Percentiles rank a stretch among this genome's conserved stretches.
Conservation (phyloP, 2,888 invertebrate genomes). For the Hydropsyche betteni region DNA sequence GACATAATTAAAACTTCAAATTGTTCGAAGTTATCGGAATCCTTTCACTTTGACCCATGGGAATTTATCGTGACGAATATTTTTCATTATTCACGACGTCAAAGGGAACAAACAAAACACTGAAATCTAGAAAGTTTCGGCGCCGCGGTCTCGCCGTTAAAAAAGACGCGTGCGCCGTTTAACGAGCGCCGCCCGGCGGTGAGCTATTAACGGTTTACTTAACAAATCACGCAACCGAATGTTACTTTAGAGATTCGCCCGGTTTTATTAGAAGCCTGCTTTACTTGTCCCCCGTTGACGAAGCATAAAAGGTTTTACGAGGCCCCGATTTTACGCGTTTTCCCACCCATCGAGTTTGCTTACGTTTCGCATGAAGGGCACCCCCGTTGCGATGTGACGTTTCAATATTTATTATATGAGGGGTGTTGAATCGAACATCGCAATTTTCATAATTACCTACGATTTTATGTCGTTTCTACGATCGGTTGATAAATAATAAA, state of each 20-base stretch:
- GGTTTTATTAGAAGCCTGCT: conserved; percentile 24
- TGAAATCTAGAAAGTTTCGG: background rate
- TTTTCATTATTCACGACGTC: background rate
- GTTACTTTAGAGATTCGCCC: background rate
- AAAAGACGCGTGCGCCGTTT: conserved; percentile 6
- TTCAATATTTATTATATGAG: conserved; percentile 20
- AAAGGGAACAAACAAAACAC: background rate
- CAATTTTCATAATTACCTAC: too few species aligned
- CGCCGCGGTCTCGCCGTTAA: background rate
- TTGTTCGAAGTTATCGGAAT: conserved; percentile 9
- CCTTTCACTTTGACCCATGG: background rate
- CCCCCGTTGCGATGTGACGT: background rate
- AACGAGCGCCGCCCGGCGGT: background rate
- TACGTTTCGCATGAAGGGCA: conserved; percentile 36
- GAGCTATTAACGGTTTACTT: conserved; percentile 28
- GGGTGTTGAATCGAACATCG: too few species aligned
- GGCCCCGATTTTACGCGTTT: conserved; percentile 46
- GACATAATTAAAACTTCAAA: conserved; percentile 27
- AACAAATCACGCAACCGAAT: conserved; percentile 31
- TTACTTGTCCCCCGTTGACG: conserved; percentile 38
- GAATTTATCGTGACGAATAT: background rate
- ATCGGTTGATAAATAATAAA: too few species aligned
- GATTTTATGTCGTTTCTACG: too few species aligned
- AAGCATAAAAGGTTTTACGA: conserved; percentile 48
- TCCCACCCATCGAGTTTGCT: conserved; percentile 47